Base-by-base conservation (phyloP, 2,888 invertebrate species). In the Hirtodrosophila trivittata region DNA sequence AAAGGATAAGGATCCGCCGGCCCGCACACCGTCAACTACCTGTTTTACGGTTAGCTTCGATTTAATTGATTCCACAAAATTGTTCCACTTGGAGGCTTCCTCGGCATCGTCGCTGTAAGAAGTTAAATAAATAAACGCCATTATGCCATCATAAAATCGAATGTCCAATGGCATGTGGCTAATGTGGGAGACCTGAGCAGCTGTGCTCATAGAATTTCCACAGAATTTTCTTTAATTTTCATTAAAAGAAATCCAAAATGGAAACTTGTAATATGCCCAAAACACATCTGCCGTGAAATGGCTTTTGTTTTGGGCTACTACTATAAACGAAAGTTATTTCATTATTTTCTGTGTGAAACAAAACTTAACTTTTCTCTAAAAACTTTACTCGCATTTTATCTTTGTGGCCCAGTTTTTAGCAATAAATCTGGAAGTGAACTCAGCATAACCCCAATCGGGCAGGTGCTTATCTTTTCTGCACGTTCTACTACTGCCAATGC, bases 21-120 rank as follows among this genome's bases (percentile, higher is more conserved):
- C 77, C 18, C 91, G 88, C 5, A 94, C 96, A 7, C 95, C 95
- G 75, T 95, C 95, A 0, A 97, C 96, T 0, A 97, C 96, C 91
- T 95, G 95, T 76, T 95, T 95, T 32, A 96, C 95, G 1, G 95
- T 95, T 75, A 96, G 90, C 86, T 95, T 94, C 0, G 95, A 95
- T 83, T 95, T 93, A 75, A 96, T 94, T 4, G 95, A 95, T 77
- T 94, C 94, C 32, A 95, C 94, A 88, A 95, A 95, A 72, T 91
- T 92, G 59, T 93, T 92, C 95, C 95, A 95, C 56, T 93, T 93
- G 58, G 92, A 93, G 43, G 92, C 91, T 52, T 93, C 93, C 86
- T 93, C 94, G 47, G 81, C 77, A 47, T 88, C 86, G 26, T 88
- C 87, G 60, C 87, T 89, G 47, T 37, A 55, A 35, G 21, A 51